A percentile compares a stretch with the other conserved stretches of the same genome.
Conservation (phyloP, 1,140 invertebrate genomes). For the Cyclargus thomasi region DNA sequence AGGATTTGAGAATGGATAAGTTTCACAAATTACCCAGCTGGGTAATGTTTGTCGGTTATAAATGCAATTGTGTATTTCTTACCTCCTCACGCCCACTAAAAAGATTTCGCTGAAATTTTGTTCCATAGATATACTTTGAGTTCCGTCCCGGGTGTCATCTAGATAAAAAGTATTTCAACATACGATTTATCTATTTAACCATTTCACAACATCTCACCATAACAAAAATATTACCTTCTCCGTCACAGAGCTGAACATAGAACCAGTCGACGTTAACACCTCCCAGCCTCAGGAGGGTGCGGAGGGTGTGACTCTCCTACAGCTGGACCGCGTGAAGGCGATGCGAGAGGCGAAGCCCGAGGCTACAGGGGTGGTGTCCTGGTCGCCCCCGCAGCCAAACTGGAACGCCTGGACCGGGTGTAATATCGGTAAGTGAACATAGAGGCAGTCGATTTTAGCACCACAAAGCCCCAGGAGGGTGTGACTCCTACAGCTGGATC, state of each 20-base stretch:
- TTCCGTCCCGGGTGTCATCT: no score
- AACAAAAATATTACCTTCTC: no score
- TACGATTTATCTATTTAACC: no score
- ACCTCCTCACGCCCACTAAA: no score
- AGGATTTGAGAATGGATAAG: no score
- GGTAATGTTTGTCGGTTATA: no score
- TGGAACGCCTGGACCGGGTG: slow-evolving; percentile 97
- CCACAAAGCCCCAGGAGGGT: slow-evolving; percentile 25
- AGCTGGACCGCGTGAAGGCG: slow-evolving; percentile 49
- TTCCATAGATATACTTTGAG: no score
- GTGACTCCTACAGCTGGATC: slow-evolving; percentile 49
- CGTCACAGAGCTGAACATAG: slow-evolving; percentile 49
- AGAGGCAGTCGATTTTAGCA: slow-evolving; percentile 43
- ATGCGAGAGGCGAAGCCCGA: slow-evolving; percentile 65
- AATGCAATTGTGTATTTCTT: no score
- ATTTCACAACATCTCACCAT: no score
- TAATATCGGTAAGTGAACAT: slow-evolving; percentile 84
- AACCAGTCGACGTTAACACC: slow-evolving; percentile 43
- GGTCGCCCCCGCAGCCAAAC: slow-evolving; percentile 95
- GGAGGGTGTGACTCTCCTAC: slow-evolving; percentile 41
- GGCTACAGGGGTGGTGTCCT: slow-evolving; percentile 88
- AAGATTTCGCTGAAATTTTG: no score
- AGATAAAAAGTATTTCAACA: no score
- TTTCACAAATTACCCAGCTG: no score
- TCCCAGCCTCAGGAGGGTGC: slow-evolving; percentile 29